These are phyloP conservation scores for Papilio polytes DNA, from an alignment of 1,140 invertebrate genomes.

Conservation along the genomic window DNA sequence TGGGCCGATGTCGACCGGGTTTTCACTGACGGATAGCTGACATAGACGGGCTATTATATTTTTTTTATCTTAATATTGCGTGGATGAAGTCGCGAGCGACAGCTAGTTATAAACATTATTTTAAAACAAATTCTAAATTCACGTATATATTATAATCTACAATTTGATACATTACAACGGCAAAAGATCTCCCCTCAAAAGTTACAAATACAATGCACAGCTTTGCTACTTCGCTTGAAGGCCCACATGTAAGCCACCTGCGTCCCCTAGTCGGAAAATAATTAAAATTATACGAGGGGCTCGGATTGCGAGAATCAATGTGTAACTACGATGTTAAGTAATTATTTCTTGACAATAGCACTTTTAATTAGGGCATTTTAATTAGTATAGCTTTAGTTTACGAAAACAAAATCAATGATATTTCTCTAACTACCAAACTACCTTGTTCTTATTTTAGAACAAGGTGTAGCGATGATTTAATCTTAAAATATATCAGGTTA, in stretches of 20 bases:
- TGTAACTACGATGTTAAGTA: not conserved
- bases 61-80: too few species aligned
- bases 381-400: not conserved
- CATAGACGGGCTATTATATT: too few species aligned
- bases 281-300: not conserved
- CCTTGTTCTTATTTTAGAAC: not conserved
- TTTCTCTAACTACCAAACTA: not conserved
- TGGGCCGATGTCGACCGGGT: too few species aligned
- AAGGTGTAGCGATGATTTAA: not conserved
- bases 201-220: not conserved
- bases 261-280: not conserved
- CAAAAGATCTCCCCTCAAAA: not conserved
- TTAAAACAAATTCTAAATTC: too few species aligned
- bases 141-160: not conserved
- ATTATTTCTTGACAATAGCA: not conserved
- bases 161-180: not conserved
- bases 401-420: not conserved
- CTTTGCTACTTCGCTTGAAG: not conserved
- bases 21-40: too few species aligned
- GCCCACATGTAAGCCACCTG: slow-evolving; percentile 1
- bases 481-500: not conserved
- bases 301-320: not conserved
- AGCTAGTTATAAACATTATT: too few species aligned
- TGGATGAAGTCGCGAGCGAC: too few species aligned
- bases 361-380: not conserved